Conservation (phyloP, 2,888 invertebrate genomes). For the Mesopsocus fuscifrons region DNA sequence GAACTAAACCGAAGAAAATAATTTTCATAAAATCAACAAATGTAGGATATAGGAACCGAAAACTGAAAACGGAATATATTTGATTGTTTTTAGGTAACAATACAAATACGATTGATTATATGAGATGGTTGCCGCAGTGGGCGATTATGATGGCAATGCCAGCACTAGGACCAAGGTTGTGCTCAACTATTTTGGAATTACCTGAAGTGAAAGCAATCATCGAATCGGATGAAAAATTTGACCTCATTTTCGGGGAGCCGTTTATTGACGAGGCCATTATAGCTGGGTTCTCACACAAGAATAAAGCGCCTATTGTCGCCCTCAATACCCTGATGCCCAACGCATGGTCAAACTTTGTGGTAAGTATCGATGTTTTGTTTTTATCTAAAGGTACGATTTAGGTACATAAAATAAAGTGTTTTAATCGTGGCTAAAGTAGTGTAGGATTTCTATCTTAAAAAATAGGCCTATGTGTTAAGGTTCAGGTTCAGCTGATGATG, state of each 20-base stretch:
- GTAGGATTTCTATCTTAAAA: no score
- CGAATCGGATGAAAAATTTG: slow-evolving; percentile 2
- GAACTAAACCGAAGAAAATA: background rate
- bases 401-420: no score
- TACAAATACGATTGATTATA: background rate
- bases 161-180: background rate
- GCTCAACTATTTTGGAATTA: background rate
- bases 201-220: background rate
- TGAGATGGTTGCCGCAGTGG: background rate
- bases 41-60: no score
- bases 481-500: no score
- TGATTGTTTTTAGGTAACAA: no score
- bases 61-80: no score
- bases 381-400: no score
- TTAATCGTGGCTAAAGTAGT: no score
- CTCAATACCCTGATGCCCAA: background rate
- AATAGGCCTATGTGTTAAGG: no score
- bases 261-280: slow-evolving; percentile 1
- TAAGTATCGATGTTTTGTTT: no score
- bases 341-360: slow-evolving; percentile 1
- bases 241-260: background rate
- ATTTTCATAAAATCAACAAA: background rate
- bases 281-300: background rate
- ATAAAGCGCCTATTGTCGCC: background rate
- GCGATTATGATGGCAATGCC: background rate